A percentile compares a stretch with the other conserved stretches of the same genome.
Evolutionary conservation across 2,888 invertebrate species (phyloP).

Genomic region (Pristionchus mayeri): DNA sequence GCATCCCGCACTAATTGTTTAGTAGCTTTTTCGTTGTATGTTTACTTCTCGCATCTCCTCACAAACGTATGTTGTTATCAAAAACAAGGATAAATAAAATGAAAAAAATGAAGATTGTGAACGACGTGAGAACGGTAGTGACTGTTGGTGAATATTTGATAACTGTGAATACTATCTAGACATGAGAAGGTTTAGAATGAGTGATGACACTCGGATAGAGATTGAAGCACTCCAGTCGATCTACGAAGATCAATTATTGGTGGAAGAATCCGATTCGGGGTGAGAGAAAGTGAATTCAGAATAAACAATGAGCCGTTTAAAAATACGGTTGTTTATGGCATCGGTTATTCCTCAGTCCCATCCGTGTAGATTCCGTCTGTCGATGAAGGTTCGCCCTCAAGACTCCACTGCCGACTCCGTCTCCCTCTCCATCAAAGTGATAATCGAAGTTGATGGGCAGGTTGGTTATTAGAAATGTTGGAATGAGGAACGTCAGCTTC

Average conservation of each 20-base stretch:
- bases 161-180: background rate
- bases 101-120: background rate
- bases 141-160: conserved; percentile 35
- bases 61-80: conserved; percentile 14
- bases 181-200: conserved; percentile 12
- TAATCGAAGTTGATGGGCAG: conserved; percentile 9
- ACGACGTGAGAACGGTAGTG: background rate
- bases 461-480: too few species aligned
- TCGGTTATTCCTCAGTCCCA: too few species aligned
- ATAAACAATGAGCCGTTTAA: background rate
- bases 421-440: conserved; percentile 48
- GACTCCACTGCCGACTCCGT: conserved; percentile 43
- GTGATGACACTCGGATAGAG: conserved; percentile 52
- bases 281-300: background rate
- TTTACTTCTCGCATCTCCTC: conserved; percentile 4
- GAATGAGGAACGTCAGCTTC: background rate
- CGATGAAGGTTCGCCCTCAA: conserved; percentile 48
- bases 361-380: conserved; percentile 31
- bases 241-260: conserved; percentile 52
- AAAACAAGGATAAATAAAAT: background rate
- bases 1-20: background rate
- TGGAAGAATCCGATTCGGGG: conserved; percentile 47
- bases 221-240: conserved; percentile 54
- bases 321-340: too few species aligned
- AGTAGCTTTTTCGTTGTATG: background rate